Evolutionary conservation across 2,113 vertebrate genomes (phyloP).

Genomic region (Etheostoma cragini): DNA sequence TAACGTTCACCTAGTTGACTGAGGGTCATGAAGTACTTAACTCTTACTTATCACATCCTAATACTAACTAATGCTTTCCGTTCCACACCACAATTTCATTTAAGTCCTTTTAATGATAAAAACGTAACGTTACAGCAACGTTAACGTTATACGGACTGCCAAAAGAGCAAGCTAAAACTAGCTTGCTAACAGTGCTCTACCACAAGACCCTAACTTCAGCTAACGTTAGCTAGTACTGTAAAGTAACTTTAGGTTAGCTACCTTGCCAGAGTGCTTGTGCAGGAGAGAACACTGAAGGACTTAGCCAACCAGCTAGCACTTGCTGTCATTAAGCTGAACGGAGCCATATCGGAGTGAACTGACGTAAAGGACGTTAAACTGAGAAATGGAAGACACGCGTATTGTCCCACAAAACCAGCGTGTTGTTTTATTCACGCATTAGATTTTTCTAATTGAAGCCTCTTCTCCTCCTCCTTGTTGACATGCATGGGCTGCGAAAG

Average conservation of each 20-base stretch:
- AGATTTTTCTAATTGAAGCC: background rate
- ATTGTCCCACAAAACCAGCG: background rate
- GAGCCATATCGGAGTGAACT: constrained; percentile 68
- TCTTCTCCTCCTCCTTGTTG: background rate
- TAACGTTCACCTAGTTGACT: too few relatives aligned
- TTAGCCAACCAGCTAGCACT: constrained; percentile 68
- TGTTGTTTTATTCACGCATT: background rate
- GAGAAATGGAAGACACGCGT: background rate
- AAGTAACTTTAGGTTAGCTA: constrained; percentile 32
- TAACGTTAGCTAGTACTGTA: background rate
- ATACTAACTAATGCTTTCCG: background rate
- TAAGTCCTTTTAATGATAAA: too few relatives aligned
- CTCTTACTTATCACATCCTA: too few relatives aligned
- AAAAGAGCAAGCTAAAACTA: background rate
- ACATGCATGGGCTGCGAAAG: constrained; percentile 55
- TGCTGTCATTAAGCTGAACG: constrained; percentile 65
- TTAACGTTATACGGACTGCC: background rate
- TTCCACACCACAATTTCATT: background rate
- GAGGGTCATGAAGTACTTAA: background rate
- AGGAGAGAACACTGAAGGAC: constrained; percentile 67
- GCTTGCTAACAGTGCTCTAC: background rate
- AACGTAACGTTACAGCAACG: too few relatives aligned
- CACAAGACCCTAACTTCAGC: background rate
- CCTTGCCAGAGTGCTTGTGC: constrained; percentile 65
- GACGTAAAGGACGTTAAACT: background rate